A percentile compares a stretch with the other conserved stretches of the same genome.
phyloP scores from a whole-genome alignment of 2,797 vertebrate species.

The Cephalopachus bancanus region DNA sequence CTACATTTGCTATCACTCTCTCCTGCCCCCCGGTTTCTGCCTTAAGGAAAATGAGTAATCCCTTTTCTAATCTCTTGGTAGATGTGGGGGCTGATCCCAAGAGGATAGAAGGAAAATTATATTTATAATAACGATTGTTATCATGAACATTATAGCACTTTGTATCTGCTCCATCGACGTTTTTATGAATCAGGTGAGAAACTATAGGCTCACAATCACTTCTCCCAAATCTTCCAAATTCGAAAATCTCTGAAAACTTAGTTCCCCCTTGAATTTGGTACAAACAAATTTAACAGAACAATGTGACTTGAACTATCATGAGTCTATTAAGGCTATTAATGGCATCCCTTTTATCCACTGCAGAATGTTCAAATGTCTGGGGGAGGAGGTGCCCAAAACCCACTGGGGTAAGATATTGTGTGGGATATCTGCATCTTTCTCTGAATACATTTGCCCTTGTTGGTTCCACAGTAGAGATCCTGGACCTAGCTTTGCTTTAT shows the following conservation, averaged over 20 bases:
- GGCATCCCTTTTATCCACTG: too few species aligned
- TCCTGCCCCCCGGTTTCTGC: neutral
- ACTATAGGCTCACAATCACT: neutral
- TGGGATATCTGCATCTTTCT: neutral
- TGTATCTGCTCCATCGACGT: accelerated
- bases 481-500: neutral
- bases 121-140: neutral
- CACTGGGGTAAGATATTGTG: accelerated
- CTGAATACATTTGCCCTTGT: neutral
- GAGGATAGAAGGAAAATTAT: neutral
- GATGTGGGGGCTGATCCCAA: neutral
- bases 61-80: neutral
- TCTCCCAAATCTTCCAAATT: neutral
- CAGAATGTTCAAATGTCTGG: neutral
- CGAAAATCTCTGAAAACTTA: neutral
- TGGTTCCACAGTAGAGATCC: neutral
- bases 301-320: neutral
- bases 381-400: too few species aligned
- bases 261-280: neutral
- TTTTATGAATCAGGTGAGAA: neutral
- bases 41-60: neutral
- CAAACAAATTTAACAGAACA: neutral
- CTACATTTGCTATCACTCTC: neutral
- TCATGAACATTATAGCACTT: accelerated
- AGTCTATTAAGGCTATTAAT: neutral